phyloP scores from a whole-genome alignment of 1,140 invertebrate species.

The Eumeta japonica region DNA sequence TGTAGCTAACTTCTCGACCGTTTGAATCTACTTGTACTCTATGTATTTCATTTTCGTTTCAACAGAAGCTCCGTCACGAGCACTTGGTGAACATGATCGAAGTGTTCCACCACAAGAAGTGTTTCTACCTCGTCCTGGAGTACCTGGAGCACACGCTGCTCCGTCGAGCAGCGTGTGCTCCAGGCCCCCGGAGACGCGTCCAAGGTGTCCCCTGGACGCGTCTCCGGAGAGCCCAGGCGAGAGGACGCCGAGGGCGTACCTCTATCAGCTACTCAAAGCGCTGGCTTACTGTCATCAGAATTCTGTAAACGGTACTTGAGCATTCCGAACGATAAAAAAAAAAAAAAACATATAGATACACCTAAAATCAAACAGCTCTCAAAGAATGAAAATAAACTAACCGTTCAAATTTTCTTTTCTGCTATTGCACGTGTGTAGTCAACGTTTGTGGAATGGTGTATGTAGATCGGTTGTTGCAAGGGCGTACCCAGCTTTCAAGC shows the following conservation, averaged over 20 bases:
- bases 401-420: too few species aligned
- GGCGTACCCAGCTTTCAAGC: too few species aligned
- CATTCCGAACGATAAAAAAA: not conserved
- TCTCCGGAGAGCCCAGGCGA: slow-evolving; percentile 66
- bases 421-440: too few species aligned
- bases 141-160: slow-evolving; percentile 84
- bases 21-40: too few species aligned
- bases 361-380: too few species aligned
- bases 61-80: slow-evolving; percentile 85
- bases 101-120: slow-evolving; percentile 78
- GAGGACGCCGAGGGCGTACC: slow-evolving; percentile 68
- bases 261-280: slow-evolving; percentile 80
- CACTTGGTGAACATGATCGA: slow-evolving; percentile 87
- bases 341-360: too few species aligned
- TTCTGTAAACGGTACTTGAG: slow-evolving; percentile 63
- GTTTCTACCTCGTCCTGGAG: slow-evolving; percentile 87
- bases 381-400: too few species aligned
- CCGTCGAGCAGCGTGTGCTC: slow-evolving; percentile 85
- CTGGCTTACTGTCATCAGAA: slow-evolving; percentile 85
- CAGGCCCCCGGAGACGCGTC: slow-evolving; percentile 86
- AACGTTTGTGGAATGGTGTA: too few species aligned
- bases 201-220: slow-evolving; percentile 77
- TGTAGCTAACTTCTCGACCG: too few species aligned
- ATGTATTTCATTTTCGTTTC: slow-evolving; percentile 5
- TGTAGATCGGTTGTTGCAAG: too few species aligned